Base-by-base conservation (phyloP, 2,888 invertebrate species). In the Dichetophora obliterata region DNA sequence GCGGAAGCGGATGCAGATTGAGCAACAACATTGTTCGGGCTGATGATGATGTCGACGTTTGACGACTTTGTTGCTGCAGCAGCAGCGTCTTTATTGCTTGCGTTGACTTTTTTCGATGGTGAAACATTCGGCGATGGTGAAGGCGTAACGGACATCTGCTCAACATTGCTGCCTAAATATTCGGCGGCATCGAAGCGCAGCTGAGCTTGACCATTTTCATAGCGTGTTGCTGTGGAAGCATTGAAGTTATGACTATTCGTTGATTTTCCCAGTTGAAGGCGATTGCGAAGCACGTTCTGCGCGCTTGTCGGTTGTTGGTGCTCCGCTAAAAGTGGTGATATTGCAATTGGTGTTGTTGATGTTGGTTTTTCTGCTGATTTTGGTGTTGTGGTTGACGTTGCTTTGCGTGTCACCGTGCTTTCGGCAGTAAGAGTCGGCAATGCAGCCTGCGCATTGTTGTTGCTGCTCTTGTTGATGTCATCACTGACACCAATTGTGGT, bases 141-240 rank as follows among this genome's bases (percentile, higher is more conserved):
- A 16, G 88, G 86, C 48, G 86, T 85, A 22, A 82, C 82, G 6
- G 86, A 83, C 83, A 88, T 84, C 61, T 83, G 82, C 80, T 86
- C 87, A n/a, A 86, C 86, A 65, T 82, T 85, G 78, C 86, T 87
- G 78, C 86, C 86, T 76, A 85, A 68, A 75, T 82, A 85, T 37
- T 84, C 84, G 70, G 79, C 75, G 68, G 76, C 78, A 79, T 81
- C 79, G 75, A 37, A 34, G 34, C 50, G 31, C 19, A 31, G 34
- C 19, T 65, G 34, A 48, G 78, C 81, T 81, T 79, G 52, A 34
- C 78, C 82, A 5, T 74, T 82, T 19, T 78, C 80, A 63, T 43
- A 27, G 43, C 4, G 22, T 52, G 59, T 65, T 68, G 34, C 37
- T 37, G 19, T 31, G 34, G 66, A 43, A 50, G 24, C 57, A 34